A percentile compares a stretch with the other conserved stretches of the same genome.
These are phyloP conservation scores for Eurois occulta DNA, from an alignment of 2,888 invertebrate species.

Conservation along the genomic window DNA sequence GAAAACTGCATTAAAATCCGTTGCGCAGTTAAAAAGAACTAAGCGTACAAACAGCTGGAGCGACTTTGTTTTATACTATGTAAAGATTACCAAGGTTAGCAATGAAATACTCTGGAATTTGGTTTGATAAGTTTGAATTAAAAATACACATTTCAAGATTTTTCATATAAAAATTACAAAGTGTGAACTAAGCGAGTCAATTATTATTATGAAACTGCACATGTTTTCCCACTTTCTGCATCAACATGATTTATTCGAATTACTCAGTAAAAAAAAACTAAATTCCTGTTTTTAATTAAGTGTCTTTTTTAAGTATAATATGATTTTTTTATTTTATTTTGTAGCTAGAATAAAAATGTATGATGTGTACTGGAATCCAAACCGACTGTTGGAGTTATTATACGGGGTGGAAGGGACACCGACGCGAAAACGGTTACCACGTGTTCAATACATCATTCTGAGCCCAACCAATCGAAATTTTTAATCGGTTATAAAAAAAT, in stretches of 20 bases:
- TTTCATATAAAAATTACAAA: not conserved
- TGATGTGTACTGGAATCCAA: slow-evolving; percentile 22
- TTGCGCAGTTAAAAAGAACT: too few relatives aligned
- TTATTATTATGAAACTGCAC: not conserved
- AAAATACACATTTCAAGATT: not conserved
- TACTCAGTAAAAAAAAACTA: not conserved
- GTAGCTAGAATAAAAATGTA: not conserved
- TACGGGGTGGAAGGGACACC: too few relatives aligned
- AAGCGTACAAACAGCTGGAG: too few relatives aligned
- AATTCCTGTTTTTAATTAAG: not conserved
- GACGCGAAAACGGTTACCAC: too few relatives aligned
- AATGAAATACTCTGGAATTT: slow-evolving; percentile 1
- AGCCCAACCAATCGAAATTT: too few relatives aligned
- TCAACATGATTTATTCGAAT: not conserved
- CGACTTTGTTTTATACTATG: too few relatives aligned
- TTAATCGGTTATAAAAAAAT: too few relatives aligned
- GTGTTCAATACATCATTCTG: too few relatives aligned
- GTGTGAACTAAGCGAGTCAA: not conserved
- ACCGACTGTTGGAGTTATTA: slow-evolving; percentile 21
- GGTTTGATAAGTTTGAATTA: not conserved
- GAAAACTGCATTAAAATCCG: too few relatives aligned
- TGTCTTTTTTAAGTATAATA: not conserved
- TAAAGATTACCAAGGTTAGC: not conserved
- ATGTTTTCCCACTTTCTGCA: not conserved
- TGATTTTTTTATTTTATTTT: not conserved